phyloP scores from a whole-genome alignment of 2,888 invertebrate genomes.

The Falcaria lacertinaria region DNA sequence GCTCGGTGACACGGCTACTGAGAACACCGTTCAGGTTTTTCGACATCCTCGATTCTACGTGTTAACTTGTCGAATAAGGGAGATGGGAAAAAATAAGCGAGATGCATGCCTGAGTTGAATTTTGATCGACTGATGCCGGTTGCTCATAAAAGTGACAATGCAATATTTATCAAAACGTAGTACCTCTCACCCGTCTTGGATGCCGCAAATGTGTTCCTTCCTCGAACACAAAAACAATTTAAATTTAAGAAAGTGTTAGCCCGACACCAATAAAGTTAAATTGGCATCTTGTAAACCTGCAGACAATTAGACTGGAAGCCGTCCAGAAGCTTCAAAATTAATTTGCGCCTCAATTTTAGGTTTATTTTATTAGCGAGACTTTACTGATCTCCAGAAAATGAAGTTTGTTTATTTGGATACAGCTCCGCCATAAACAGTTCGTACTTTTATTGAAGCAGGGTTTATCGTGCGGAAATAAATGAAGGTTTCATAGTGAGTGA shows the following conservation, averaged over 20 bases:
- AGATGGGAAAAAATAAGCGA: conserved; percentile 46
- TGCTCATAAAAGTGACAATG: background rate
- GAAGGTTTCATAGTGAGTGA: background rate
- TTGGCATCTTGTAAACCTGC: background rate
- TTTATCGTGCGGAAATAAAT: background rate
- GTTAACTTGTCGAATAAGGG: conserved; percentile 50
- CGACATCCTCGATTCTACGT: conserved; percentile 52
- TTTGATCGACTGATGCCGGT: conserved; percentile 34
- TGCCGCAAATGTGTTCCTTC: background rate
- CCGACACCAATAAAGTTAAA: background rate
- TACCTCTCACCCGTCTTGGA: background rate
- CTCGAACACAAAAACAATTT: background rate
- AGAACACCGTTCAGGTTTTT: conserved; percentile 42
- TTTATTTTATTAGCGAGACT: background rate
- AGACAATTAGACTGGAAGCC: background rate
- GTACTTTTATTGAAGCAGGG: background rate
- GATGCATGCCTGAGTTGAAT: conserved; percentile 47
- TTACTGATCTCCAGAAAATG: background rate
- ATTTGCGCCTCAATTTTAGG: background rate
- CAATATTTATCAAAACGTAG: background rate
- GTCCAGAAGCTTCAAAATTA: background rate
- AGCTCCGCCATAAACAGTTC: background rate
- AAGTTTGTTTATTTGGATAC: background rate
- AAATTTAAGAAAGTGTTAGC: background rate
- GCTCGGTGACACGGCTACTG: conserved; percentile 27